phyloP scores from a whole-genome alignment of 1,140 invertebrate genomes.

The Tetramorium alpestre region DNA sequence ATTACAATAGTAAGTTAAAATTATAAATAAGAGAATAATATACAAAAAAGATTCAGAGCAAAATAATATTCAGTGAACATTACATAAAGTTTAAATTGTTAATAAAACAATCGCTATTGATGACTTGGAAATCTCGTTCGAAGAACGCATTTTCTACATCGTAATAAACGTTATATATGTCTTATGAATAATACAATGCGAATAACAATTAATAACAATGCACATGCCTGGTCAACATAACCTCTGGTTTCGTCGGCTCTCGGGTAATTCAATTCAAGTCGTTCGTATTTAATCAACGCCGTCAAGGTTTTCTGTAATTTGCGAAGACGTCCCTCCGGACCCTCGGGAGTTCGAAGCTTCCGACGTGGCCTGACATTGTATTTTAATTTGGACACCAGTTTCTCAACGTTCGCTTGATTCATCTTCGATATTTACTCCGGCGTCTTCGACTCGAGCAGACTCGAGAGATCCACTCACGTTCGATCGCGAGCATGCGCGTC shows the following conservation, averaged over 20 bases:
- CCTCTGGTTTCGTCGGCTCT: conserved; percentile 94
- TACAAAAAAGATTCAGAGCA: too few species aligned
- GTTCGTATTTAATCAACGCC: conserved; percentile 94
- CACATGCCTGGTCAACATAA: conserved; percentile 93
- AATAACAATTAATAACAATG: not conserved
- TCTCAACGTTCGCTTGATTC: conserved; percentile 92
- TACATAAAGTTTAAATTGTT: too few species aligned
- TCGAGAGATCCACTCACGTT: not conserved
- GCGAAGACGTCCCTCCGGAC: conserved; percentile 91
- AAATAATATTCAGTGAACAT: too few species aligned
- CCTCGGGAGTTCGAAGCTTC: conserved; percentile 88
- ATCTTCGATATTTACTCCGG: conserved; percentile 81
- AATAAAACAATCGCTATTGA: not conserved
- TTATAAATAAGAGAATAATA: not conserved
- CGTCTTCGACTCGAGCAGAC: too few species aligned
- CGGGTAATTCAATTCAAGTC: conserved; percentile 92
- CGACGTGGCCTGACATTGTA: conserved; percentile 88
- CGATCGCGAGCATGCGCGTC: not conserved
- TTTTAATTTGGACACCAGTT: conserved; percentile 91
- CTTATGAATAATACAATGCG: not conserved
- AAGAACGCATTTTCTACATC: too few species aligned
- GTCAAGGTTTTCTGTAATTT: conserved; percentile 94
- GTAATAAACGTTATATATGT: too few species aligned
- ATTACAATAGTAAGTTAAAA: not conserved
- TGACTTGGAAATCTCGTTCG: too few species aligned